A percentile compares a stretch with the other conserved stretches of the same genome.
Evolutionary conservation across 2,888 invertebrate species (phyloP).

Genomic region (Tiphia femorata): DNA sequence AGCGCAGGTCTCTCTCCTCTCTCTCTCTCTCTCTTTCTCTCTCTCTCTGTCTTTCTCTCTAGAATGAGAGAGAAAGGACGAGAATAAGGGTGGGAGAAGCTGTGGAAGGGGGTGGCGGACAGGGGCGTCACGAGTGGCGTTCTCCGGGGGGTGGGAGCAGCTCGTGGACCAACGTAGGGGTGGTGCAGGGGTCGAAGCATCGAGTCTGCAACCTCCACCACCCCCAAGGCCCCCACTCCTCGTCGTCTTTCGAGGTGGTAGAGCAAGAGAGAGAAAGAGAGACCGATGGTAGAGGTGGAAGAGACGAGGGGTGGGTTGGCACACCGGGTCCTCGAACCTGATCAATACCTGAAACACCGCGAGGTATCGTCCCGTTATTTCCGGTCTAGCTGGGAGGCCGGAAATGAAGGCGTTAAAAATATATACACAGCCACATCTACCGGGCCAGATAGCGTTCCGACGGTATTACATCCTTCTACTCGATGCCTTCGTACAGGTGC

Average conservation of each 20-base stretch:
- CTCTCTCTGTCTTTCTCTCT: too few relatives aligned
- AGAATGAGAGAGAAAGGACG: slow-evolving; percentile 1
- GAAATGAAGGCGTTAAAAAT: slow-evolving; percentile 69
- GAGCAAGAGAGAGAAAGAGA: background rate
- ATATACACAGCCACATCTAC: slow-evolving; percentile 53
- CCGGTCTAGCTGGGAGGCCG: slow-evolving; percentile 63
- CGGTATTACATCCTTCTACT: slow-evolving; percentile 50
- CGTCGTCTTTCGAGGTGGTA: slow-evolving; percentile 1
- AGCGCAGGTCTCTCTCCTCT: too few relatives aligned
- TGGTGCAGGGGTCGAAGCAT: slow-evolving; percentile 38
- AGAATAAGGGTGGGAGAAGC: slow-evolving; percentile 5
- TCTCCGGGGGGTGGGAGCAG: slow-evolving; percentile 20
- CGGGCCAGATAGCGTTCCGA: slow-evolving; percentile 30
- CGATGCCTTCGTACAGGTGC: slow-evolving; percentile 34
- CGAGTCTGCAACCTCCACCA: slow-evolving; percentile 39
- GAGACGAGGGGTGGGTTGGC: slow-evolving; percentile 37
- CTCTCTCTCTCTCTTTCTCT: too few relatives aligned
- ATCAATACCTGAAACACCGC: slow-evolving; percentile 70
- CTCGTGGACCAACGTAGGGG: slow-evolving; percentile 8
- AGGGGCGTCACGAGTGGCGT: slow-evolving; percentile 19
- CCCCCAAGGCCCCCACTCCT: slow-evolving; percentile 31
- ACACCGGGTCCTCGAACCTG: slow-evolving; percentile 66
- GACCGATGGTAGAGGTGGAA: slow-evolving; percentile 9
- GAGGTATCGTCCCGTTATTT: slow-evolving; percentile 68
- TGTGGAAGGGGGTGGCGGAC: slow-evolving; percentile 19